Evolutionary conservation across 2,113 vertebrate species (phyloP), one percentile per base, ranked within the genome.

Genomic region (Haemorhous mexicanus): DNA sequence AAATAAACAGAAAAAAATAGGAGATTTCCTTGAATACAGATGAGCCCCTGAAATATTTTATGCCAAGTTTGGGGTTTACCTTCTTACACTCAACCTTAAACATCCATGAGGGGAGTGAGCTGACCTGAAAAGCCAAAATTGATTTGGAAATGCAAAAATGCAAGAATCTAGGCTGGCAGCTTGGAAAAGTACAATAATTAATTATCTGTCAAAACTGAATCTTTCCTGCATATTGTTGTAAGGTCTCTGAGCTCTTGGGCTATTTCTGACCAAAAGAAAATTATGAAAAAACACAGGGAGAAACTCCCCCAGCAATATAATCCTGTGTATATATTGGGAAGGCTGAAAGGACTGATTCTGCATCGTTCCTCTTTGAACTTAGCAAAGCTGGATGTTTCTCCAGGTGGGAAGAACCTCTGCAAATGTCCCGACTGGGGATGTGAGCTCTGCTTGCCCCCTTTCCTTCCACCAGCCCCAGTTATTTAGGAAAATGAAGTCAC

Each of bases 381-480:
- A 35, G 58, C 30, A 82, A 43, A 73, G 30, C 11, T 70, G 72
- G 32, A 26, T 12, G 5, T 23, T 47, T 64, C 70, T 46, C 41
- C 35, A 26, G 14, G 18, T 55, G 15, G 33, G 24, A 87, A 81
- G n/a, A 64, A 22, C 18, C 10, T 5, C 22, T 62, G 43, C 10
- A 24, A 73, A 47, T 39, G 14, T 52, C 27, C 11, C 4, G 1
- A 4, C 66, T 11, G 35, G 33, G 0, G 3, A n/a, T 35, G 35
- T 43, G 35, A 76, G 21, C 3, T 61, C 52, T 78, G 10, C 37
- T 85, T 18, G 7, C 28, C 47, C 53, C n/a, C 10, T 77, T 49
- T n/a, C 37, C 37, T 41, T 68, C 37, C n/a, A 44, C 11, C 43
- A 70, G n/a, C 19, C n/a, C 27, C 17, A 73, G 33, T 8, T 43